Base-by-base conservation (phyloP, 2,113 vertebrate species). In the Esox niger region DNA sequence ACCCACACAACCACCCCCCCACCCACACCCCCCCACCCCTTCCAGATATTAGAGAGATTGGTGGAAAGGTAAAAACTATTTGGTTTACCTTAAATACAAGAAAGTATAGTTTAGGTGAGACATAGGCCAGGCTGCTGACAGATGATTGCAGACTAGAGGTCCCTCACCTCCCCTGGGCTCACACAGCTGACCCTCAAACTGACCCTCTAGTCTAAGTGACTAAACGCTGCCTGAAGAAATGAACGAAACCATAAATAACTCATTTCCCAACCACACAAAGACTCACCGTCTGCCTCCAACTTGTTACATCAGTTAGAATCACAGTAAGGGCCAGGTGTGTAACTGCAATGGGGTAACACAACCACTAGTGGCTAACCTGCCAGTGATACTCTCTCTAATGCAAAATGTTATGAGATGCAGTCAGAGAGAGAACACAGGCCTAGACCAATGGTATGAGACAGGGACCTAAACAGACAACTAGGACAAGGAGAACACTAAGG, bases 391-490 rank as follows among this genome's bases (percentile, higher is more conserved):
- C n/a, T n/a, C n/a, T n/a, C n/a, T n/a, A n/a, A n/a, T 6, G 35
- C 5, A 38, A n/a, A n/a, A n/a, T n/a, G 35, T 38, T 6, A 62
- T 56, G 17, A 6, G 60, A 49, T 49, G 20, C n/a, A 29, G n/a
- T n/a, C 33, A 30, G 26, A 66, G 25, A 23, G 17, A 32, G 43
- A 66, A 66, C 47, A 47, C 71, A 38, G 35, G 52, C 62, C 49
- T 21, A 68, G 47, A 79, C 74, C 25, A 60, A 60, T 52, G 27
- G 57, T 47, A 55, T 55, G 65, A 75, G 66, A 81, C 70, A 66
- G 78, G 43, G 61, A 7, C 10, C 61, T n/a, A n/a, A n/a, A n/a
- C n/a, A n/a, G n/a, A n/a, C n/a, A n/a, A n/a, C n/a, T n/a, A n/a
- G n/a, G n/a, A n/a, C n/a, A n/a, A n/a, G n/a, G n/a, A n/a, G n/a